Evolutionary conservation across 2,888 invertebrate genomes (phyloP).

Genomic region (Brachynemurus nebulosus): DNA sequence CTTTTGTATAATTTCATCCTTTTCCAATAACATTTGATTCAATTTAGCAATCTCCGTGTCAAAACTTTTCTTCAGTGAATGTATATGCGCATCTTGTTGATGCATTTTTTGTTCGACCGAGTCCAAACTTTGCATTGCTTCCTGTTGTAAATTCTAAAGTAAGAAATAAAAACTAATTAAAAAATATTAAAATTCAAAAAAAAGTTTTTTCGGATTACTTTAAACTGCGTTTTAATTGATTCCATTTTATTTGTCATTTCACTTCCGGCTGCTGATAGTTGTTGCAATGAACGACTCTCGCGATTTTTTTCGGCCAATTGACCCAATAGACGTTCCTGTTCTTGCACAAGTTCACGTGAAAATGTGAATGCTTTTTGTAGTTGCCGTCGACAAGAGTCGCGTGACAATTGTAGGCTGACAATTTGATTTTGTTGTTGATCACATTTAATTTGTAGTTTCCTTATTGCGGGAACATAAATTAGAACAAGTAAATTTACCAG

Average conservation of each 20-base stretch:
- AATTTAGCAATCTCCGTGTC: slow-evolving; percentile 33
- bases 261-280: slow-evolving; percentile 28
- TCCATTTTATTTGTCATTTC: slow-evolving; percentile 36
- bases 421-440: slow-evolving; percentile 33
- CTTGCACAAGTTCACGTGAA: slow-evolving; percentile 36
- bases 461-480: slow-evolving; percentile 18
- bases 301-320: slow-evolving; percentile 15
- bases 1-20: slow-evolving; percentile 31
- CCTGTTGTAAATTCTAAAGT: slow-evolving; percentile 36
- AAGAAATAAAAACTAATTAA: slow-evolving; percentile 11
- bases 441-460: slow-evolving; percentile 33
- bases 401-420: slow-evolving; percentile 34
- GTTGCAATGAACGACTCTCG: slow-evolving; percentile 28
- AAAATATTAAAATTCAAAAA: not conserved
- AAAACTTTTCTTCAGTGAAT: slow-evolving; percentile 34
- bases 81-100: slow-evolving; percentile 33
- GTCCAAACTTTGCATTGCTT: slow-evolving; percentile 36
- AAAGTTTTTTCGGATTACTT: slow-evolving; percentile 25
- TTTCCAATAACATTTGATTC: slow-evolving; percentile 32
- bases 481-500: too few species aligned
- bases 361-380: slow-evolving; percentile 37
- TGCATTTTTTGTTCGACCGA: slow-evolving; percentile 36
- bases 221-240: slow-evolving; percentile 34
- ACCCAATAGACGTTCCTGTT: slow-evolving; percentile 36
- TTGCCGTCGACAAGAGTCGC: slow-evolving; percentile 37